Evolutionary conservation across 37 sponge, comb jelly and placozoan species (phyloP), one percentile per base, ranked within the genome.

Genomic region (Geodia barretti): DNA sequence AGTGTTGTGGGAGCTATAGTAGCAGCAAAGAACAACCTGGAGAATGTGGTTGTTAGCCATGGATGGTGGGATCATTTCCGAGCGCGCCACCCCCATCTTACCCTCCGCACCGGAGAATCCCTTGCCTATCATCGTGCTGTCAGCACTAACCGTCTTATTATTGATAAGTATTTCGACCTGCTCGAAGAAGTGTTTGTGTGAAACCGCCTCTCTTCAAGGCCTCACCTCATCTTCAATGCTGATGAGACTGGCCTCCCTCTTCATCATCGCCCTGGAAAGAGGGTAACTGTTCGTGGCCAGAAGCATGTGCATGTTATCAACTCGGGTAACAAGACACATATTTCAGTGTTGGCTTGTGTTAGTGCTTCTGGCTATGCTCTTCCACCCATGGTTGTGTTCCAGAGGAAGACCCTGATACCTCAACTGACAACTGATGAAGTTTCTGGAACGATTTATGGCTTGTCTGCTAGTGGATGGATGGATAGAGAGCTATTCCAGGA

Each of bases 161-260:
- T 88, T 0, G 35, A 69, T 24, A 1, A 59, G 33, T 83, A 88
- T 66, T 88, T 76, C 32, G 78, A 88, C 36, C 40, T 76, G 0
- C 58, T 83, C 36, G 83, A 87, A 75, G 72, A 54, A 31, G 60
- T 67, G 24, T 11, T 87, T 1, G 2, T 63, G 3, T 41, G 28
- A 60, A 82, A 82, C 69, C 33, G 17, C 30, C 80, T 88, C 17
- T 14, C 38, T 17, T 28, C 66, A 29, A 37, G 76, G 62, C 83
- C 89, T 14, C 2, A 14, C n/a, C 89, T 29, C 2, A 78, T 81
- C 23, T 88, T 68, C 64, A 88, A 88, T 68, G 24, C 33, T 71
- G 89, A 88, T 47, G 83, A 88, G 64, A 71, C 58, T 2, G 89
- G 89, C 4, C 60, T 88, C 41, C 89, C 83, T 24, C 65, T 88